Evolutionary conservation across 2,113 vertebrate genomes (phyloP).

Genomic region (Grallaria varia): DNA sequence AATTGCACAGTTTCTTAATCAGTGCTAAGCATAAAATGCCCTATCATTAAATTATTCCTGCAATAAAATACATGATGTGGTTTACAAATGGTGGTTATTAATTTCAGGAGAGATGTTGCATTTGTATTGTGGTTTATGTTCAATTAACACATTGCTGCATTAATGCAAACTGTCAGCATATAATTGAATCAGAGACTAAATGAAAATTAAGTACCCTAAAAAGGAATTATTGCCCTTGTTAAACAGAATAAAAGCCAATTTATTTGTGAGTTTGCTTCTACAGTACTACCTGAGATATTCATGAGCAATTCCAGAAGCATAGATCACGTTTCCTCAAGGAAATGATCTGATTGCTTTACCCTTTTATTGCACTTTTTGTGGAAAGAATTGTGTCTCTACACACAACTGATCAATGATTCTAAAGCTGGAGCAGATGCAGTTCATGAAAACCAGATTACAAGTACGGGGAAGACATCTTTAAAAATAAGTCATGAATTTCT

Average conservation of each 20-base stretch:
- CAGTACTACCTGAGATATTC: slow-evolving; percentile 11
- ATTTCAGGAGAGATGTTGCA: slow-evolving; percentile 39
- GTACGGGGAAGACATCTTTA: background rate
- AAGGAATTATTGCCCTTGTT: background rate
- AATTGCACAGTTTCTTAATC: slow-evolving; percentile 55
- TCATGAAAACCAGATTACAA: slow-evolving; percentile 5
- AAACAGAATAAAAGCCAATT: slow-evolving; percentile 35
- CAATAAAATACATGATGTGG: slow-evolving; percentile 43
- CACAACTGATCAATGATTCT: background rate
- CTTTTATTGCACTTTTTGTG: background rate
- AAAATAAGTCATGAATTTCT: background rate
- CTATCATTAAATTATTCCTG: slow-evolving; percentile 48
- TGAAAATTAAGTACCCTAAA: slow-evolving; percentile 28
- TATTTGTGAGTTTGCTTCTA: slow-evolving; percentile 3
- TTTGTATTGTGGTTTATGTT: slow-evolving; percentile 47
- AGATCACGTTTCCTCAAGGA: slow-evolving; percentile 9
- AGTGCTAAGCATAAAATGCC: slow-evolving; percentile 39
- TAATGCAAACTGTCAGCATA: slow-evolving; percentile 20
- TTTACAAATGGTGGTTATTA: slow-evolving; percentile 54
- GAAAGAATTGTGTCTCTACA: background rate
- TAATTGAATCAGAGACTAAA: background rate
- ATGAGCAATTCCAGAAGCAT: background rate
- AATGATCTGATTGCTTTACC: background rate
- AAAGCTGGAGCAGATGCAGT: background rate
- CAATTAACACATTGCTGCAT: slow-evolving; percentile 59